These are phyloP conservation scores for Oeneis ivallda DNA, from an alignment of 2,888 invertebrate genomes.

Conservation along the genomic window DNA sequence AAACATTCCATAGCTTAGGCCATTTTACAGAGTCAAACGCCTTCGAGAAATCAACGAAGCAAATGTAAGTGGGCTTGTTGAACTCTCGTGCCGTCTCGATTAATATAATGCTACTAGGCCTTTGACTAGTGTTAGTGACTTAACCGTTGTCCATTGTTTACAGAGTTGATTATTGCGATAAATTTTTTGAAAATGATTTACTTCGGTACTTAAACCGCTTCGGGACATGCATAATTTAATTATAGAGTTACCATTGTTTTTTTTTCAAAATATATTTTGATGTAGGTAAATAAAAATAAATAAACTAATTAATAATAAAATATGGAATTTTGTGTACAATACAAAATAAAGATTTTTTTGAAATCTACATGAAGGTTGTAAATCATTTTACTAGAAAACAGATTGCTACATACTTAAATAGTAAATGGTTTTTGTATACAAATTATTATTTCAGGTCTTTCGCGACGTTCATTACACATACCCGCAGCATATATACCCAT, in stretches of 20 bases:
- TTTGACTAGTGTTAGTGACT: background rate
- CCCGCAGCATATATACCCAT: background rate
- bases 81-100: too few relatives aligned
- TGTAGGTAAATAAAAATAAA: too few relatives aligned
- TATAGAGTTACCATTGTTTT: background rate
- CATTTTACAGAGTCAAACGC: too few relatives aligned
- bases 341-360: too few relatives aligned
- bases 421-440: background rate
- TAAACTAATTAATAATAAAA: too few relatives aligned
- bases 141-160: background rate
- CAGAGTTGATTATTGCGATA: background rate
- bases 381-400: too few relatives aligned
- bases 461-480: background rate
- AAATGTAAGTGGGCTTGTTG: too few relatives aligned
- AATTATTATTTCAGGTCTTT: background rate
- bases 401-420: too few relatives aligned
- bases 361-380: too few relatives aligned
- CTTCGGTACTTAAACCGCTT: background rate
- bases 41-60: too few relatives aligned
- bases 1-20: too few relatives aligned
- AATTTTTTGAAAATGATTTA: background rate
- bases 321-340: too few relatives aligned
- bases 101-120: background rate
- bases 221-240: background rate
- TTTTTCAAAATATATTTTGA: background rate